These are phyloP conservation scores for Lasius platythorax DNA, from an alignment of 2,888 invertebrate species.

Conservation along the genomic window DNA sequence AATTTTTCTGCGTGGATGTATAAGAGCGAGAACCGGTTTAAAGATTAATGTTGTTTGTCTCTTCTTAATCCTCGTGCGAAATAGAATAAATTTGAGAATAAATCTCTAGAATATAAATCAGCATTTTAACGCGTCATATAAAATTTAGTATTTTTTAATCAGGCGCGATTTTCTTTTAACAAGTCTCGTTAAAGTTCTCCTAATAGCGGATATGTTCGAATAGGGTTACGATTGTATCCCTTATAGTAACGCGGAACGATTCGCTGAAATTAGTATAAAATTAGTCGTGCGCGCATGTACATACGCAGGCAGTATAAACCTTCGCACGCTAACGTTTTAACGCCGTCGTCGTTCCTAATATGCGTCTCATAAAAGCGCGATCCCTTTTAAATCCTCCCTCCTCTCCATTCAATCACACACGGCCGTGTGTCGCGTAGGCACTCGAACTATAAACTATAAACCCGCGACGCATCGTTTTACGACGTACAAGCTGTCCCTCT, in stretches of 20 bases:
- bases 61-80: background rate
- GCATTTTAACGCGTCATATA: slow-evolving; percentile 16
- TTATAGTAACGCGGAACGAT: slow-evolving; percentile 62
- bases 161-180: background rate
- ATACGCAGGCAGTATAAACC: slow-evolving; percentile 53
- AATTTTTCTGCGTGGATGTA: background rate
- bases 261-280: slow-evolving; percentile 65
- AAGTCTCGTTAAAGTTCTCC: background rate
- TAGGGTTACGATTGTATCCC: slow-evolving; percentile 30
- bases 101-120: background rate
- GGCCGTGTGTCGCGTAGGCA: slow-evolving; percentile 51
- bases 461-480: slow-evolving; percentile 77
- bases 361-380: slow-evolving; percentile 81
- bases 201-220: background rate
- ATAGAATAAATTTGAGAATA: background rate
- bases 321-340: slow-evolving; percentile 58
- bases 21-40: slow-evolving; percentile 29
- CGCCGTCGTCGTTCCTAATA: slow-evolving; percentile 76
- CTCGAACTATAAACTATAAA: slow-evolving; percentile 83
- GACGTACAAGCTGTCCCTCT: slow-evolving; percentile 78
- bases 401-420: slow-evolving; percentile 78
- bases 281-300: slow-evolving; percentile 56
- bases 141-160: background rate
- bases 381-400: slow-evolving; percentile 83
- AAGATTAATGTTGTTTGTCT: slow-evolving; percentile 45